These are phyloP conservation scores for Protophormia terraenovae DNA, from an alignment of 2,888 invertebrate genomes.

Conservation along the genomic window DNA sequence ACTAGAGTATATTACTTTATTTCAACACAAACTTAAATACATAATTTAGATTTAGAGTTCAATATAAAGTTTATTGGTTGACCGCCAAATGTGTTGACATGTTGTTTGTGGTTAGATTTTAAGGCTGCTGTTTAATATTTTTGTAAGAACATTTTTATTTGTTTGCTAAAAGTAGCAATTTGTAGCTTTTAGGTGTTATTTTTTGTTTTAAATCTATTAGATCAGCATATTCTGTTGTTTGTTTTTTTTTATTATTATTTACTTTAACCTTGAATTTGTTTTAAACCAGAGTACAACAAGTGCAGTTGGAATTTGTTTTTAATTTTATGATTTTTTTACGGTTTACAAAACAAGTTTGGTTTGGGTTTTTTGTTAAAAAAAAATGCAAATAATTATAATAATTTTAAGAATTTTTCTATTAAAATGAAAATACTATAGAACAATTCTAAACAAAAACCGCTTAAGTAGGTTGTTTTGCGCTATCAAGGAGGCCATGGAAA, in stretches of 20 bases:
- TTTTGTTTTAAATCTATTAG: constrained; percentile 22
- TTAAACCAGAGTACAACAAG: constrained; percentile 43
- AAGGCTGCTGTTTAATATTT: background rate
- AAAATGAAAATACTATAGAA: background rate
- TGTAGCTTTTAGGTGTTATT: constrained; percentile 38
- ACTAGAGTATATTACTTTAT: background rate
- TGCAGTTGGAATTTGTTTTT: constrained; percentile 47
- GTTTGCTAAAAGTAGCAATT: constrained; percentile 8
- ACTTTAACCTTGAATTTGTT: constrained; percentile 46
- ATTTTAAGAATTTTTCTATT: constrained; percentile 58
- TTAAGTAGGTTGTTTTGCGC: constrained; percentile 34
- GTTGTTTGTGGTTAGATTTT: background rate
- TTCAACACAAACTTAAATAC: background rate
- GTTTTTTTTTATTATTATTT: constrained; percentile 5
- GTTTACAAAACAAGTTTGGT: constrained; percentile 39
- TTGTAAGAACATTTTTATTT: background rate
- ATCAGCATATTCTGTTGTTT: background rate
- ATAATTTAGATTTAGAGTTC: constrained; percentile 54
- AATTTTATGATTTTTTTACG: constrained; percentile 11
- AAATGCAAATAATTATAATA: constrained; percentile 60
- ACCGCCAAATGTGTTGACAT: constrained; percentile 65
- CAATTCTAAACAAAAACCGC: background rate
- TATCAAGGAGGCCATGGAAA: constrained; percentile 35
- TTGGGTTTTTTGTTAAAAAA: background rate
- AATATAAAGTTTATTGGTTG: constrained; percentile 47